Base-by-base conservation (phyloP, 1,140 invertebrate species). In the Papilio glaucus region DNA sequence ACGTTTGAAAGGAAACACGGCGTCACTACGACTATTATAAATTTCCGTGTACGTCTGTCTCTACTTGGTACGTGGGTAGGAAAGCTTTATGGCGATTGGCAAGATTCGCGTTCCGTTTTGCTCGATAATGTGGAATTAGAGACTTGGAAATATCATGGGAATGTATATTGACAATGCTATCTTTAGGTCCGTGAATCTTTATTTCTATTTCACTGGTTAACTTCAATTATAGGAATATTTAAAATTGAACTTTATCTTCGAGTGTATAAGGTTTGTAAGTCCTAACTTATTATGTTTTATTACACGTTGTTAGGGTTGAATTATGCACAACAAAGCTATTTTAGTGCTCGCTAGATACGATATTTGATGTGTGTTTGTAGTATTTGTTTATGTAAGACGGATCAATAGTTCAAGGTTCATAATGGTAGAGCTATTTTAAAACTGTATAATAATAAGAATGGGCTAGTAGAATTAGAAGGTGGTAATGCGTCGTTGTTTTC, bases 31-130 rank as follows among this genome's bases (percentile, higher is more conserved):
- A 3, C 60, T 9, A 62, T 62, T 62, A 62, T 62, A 62, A 62
- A 62, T 62, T 62, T 62, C 60, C 60, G 60, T 37, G 60, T 62
- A 37, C 29, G 60, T 62, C 57, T 61, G 26, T 62, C 57, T 60
- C 13, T 60, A 60, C 24, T 29, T 8, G 7, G 24, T 24, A 62
- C 60, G 60, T 62, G 60, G 60, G 60, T 62, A 62, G 57, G 9
- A 13, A 60, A 60, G 26, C 21, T 60, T 60, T 60, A 60, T 60
- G 8, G 57, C 57, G 9, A 61, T 37, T 15, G 60, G 12, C 29
- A 18, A n/a, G 62, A 33, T 38, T 65, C 21, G 37, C 33, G 62
- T 65, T 65, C 15, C 15, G 37, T 65, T 65, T 65, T 39, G 12
- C 33, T 18, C 13, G n/a, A 39, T 63, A 63, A 18, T 38, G 15